phyloP scores from a whole-genome alignment of 2,113 vertebrate species.

The Clarias magur region DNA sequence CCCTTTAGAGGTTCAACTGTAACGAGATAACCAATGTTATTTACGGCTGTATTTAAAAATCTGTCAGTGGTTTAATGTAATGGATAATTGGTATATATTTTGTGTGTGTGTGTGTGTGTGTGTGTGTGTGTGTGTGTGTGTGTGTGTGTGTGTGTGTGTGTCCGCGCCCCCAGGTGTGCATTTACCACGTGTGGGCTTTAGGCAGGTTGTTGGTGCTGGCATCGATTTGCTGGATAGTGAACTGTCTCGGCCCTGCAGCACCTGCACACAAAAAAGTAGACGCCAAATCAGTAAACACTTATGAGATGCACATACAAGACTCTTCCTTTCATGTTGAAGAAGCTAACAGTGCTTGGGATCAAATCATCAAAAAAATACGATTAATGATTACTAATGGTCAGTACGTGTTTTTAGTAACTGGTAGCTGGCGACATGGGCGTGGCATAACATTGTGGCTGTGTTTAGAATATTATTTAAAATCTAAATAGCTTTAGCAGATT shows the following conservation, averaged over 20 bases:
- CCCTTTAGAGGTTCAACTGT: too few species aligned
- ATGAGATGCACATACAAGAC: neutral
- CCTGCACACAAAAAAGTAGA: constrained; percentile 68
- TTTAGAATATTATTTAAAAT: too few species aligned
- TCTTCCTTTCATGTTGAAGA: neutral
- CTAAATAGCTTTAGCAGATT: too few species aligned
- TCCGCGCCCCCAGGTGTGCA: neutral
- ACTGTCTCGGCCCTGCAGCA: constrained; percentile 93
- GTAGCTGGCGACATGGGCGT: neutral
- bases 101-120: neutral
- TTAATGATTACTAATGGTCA: neutral
- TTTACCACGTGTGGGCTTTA: constrained; percentile 96
- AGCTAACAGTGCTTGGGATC: neutral
- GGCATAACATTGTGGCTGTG: neutral
- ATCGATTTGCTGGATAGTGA: constrained; percentile 98
- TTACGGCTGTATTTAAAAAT: too few species aligned
- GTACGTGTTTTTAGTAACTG: neutral
- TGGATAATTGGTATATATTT: too few species aligned
- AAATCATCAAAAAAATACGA: neutral
- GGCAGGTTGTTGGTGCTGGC: constrained; percentile 95
- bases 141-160: neutral
- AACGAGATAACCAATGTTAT: too few species aligned
- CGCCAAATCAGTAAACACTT: neutral
- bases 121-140: constrained; percentile 6
- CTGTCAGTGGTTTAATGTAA: too few species aligned